Base-by-base conservation (phyloP, 2,797 vertebrate genomes). In the Perodicticus potto region DNA sequence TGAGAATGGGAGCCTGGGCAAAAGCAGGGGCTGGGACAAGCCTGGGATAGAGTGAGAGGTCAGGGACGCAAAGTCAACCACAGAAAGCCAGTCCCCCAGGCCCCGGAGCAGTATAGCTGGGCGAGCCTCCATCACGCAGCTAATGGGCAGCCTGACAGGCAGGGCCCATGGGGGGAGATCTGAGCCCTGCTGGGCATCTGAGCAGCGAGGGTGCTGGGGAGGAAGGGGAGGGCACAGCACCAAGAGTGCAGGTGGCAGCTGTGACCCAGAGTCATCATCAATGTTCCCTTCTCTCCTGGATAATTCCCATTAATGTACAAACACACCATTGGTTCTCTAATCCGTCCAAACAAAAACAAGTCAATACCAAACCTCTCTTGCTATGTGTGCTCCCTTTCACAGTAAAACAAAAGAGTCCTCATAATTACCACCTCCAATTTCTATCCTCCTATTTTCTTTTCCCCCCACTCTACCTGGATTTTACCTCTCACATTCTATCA, bases 131-230 rank as follows among this genome's bases (percentile, higher is more conserved):
- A 5, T 85, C 5, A 27, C 34, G 45, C 17, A 40, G 40, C 87
- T 37, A 34, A 57, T 1, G 8, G 43, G 40, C 20, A 61, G 65
- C 23, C 20, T 5, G 10, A 88, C 1, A 53, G 29, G 29, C n/a
- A 65, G 40, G 59, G 8, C 34, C 6, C 59, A 19, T 14, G 69
- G 7, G 2, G 27, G 29, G 16, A 55, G 12, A 16, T 1, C n/a
- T 0, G 7, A 29, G n/a, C 20, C 22, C 80, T 72, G 32, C 12
- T 43, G n/a, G 65, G 8, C 22, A 40, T 49, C 67, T 67, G 86
- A 43, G 29, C 22, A 4, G 57, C 0, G 0, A 69, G 37, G 20
- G 1, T 20, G 32, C 1, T 10, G 3, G 10, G 16, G 43, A 55
- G 13, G 77, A 20, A 34, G 27, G 43, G 14, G 17, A 73, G 40